Evolutionary conservation across 2,888 invertebrate species (phyloP), one percentile per base, ranked within the genome.

Genomic region (Diadegma fenestrale): DNA sequence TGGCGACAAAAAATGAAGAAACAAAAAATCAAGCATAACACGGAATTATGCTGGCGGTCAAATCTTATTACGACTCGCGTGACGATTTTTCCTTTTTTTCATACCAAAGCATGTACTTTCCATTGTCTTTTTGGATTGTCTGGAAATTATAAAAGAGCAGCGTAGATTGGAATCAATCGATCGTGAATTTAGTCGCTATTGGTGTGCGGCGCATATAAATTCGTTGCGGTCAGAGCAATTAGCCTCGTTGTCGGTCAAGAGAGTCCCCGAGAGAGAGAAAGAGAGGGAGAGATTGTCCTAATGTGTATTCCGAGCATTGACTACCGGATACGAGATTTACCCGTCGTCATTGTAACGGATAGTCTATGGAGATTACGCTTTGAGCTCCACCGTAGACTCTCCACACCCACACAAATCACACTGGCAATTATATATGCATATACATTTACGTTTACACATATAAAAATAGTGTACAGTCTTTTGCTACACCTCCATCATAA

Each of bases 301-400:
- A 75, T 71, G 79, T 71, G 43, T 69, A 76, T 75, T 82, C 82
- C 69, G 37, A 63, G 41, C 69, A 69, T 75, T 66, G 64, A 66
- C 82, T 79, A 80, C 79, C 85, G 85, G 85, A 82, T 82, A 78
- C 81, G 79, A n/a, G n/a, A 79, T 71, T 76, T 75, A 48, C 64
- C 19, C 80, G 68, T 78, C 68, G 72, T 73, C 81, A 61, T 71
- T 71, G 75, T 76, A 76, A 85, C 85, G 82, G 79, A 85, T 66
- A 26, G 26, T 61, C 69, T 45, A 64, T 58, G 43, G 48, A 61
- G 68, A 81, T 77, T 77, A 77, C 58, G 66, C 64, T 72, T 58
- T 45, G 66, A 58, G 61, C 63, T 22, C 43, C 12, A 43, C 68
- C 22, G 51, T 22, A 17, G 30, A 30, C 33, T 37, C 54, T 19